Base-by-base conservation (phyloP, 2,888 invertebrate species). In the Erynnis tages region DNA sequence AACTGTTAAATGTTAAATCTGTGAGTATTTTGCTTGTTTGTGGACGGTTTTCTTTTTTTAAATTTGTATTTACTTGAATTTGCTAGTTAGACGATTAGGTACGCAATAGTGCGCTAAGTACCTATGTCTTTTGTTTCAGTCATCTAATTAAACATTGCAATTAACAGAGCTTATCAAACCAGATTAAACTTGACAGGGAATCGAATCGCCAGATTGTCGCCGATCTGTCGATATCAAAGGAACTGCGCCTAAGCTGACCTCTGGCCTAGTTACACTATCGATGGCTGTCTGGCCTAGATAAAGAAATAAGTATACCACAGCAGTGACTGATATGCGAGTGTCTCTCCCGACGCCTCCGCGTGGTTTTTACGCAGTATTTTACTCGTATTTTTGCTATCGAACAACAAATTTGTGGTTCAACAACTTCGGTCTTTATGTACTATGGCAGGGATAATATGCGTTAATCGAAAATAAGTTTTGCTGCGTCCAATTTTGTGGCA, bases 201-300 rank as follows among this genome's bases (percentile, higher is more conserved):
- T 37, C 54, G 43, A 14, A n/a, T n/a, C n/a, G n/a, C 14, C 7
- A 17, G 34, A 35, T 35, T 17, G 35, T 34, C 35, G 17, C 35
- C 17, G 53, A 67, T 50, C 43, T 21, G 11, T 35, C 16, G 14
- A 35, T 50, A 43, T 43, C 41, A 37, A 35, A 37, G 50, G 63
- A 58, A 81, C 71, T 80, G 69, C 84, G 83, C 73, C 79, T 82
- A 71, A 69, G 65, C 48, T 78, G 82, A 81, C 80, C 82, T 73
- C 67, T 76, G 81, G 56, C 76, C 83, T 57, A 75, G 54, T 73
- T 79, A 37, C 58, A 59, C 61, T 78, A 78, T 76, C 74, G 58
- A 46, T 46, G 40, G 17, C 60, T 59, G 81, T 80, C 80, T 82
- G 83, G 72, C 82, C 82, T 76, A 79, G 79, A 81, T 82, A 76